These are phyloP conservation scores for Pedionomus torquatus DNA, from an alignment of 2,113 vertebrate genomes.

Conservation along the genomic window DNA sequence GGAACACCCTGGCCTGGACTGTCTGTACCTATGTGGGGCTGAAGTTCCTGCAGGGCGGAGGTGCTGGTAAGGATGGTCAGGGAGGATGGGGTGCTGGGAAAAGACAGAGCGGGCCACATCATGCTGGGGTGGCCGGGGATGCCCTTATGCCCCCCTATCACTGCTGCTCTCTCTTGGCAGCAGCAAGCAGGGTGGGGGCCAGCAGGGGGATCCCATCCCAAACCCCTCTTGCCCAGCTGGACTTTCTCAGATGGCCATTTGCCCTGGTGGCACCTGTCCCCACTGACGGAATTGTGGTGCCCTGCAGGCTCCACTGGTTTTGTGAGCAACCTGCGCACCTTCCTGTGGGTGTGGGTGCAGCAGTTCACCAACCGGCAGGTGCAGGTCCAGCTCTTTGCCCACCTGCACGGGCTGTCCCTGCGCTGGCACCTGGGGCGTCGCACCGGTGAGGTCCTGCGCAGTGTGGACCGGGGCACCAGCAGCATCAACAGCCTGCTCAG, in stretches of 20 bases:
- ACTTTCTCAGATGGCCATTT: background rate
- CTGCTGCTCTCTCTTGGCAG: background rate
- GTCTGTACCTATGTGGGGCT: conserved; percentile 87
- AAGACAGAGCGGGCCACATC: background rate
- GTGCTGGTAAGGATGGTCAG: conserved; percentile 78
- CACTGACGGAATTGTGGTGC: rapidly evolving
- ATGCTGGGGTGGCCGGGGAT: background rate
- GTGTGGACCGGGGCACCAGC: conserved; percentile 90
- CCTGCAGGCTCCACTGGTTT: conserved; percentile 84
- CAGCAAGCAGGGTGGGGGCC: background rate
- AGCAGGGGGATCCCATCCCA: background rate
- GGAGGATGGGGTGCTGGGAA: background rate
- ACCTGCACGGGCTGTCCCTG: conserved; percentile 88
- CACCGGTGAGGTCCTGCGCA: conserved; percentile 91
- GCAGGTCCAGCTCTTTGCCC: conserved; percentile 88
- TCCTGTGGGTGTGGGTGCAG: conserved; percentile 96
- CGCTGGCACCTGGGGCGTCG: conserved; percentile 93
- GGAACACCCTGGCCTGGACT: conserved; percentile 82
- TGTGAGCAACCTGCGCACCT: conserved; percentile 89
- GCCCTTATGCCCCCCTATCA: background rate
- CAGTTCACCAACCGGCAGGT: conserved; percentile 91
- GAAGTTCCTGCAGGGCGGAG: conserved; percentile 93
- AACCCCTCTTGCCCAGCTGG: background rate
- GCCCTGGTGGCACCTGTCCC: rapidly evolving
- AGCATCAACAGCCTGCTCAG: conserved; percentile 93